Percentiles rank a stretch among this genome's conserved stretches.
phyloP scores from a whole-genome alignment of 2,113 vertebrate genomes.

The Prunella fulvescens region DNA sequence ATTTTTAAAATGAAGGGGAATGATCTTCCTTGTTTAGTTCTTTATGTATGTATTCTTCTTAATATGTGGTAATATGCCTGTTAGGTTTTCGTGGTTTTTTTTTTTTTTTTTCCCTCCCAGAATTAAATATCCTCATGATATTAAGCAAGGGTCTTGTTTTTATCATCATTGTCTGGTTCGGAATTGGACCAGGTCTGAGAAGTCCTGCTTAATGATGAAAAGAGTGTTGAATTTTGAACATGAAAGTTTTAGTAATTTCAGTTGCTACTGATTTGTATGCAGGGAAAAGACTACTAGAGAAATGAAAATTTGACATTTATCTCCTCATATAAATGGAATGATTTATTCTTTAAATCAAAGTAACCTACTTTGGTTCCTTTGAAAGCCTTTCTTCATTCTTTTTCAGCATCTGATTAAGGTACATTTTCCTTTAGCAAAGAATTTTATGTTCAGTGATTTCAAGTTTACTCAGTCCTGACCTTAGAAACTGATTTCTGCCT shows the following conservation, averaged over 20 bases:
- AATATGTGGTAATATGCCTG: not conserved
- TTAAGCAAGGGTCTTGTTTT: not conserved
- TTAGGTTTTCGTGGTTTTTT: rapidly evolving
- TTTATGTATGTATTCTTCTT: not conserved
- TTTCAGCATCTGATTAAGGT: not conserved
- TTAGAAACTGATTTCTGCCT: slow-evolving; percentile 13
- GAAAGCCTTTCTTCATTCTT: not conserved
- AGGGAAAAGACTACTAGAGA: not conserved
- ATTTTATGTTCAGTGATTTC: not conserved
- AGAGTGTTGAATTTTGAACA: not conserved
- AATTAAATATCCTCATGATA: not conserved
- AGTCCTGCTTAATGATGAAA: not conserved
- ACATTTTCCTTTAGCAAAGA: not conserved
- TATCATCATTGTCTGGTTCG: not conserved
- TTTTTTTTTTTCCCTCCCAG: not conserved
- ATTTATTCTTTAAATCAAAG: slow-evolving; percentile 40
- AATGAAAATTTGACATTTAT: slow-evolving; percentile 36
- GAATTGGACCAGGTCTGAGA: not conserved
- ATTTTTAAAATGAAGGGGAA: not conserved
- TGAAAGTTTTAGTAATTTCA: not conserved
- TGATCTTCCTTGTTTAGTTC: not conserved
- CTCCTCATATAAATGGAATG: not conserved
- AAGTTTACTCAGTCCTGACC: not conserved
- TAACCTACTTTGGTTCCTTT: not conserved
- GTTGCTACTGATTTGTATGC: slow-evolving; percentile 9